These are phyloP conservation scores for Philhelius pedissequus DNA, from an alignment of 2,888 invertebrate genomes.

Conservation along the genomic window DNA sequence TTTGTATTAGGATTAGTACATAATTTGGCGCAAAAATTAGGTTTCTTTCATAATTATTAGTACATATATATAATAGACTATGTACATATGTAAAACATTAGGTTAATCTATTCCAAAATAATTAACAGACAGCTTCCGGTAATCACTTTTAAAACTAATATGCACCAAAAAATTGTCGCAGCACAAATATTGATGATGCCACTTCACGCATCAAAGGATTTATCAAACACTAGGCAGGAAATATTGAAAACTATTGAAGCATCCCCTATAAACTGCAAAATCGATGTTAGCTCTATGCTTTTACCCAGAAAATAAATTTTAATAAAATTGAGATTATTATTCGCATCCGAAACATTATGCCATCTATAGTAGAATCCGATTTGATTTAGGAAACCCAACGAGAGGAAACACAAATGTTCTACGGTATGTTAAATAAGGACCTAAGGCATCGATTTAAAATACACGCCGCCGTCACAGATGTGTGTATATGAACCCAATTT, in stretches of 20 bases:
- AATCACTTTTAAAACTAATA: too few species aligned
- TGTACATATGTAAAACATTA: too few species aligned
- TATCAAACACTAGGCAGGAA: constrained; percentile 61
- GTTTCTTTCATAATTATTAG: too few species aligned
- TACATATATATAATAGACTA: too few species aligned
- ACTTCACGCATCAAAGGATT: constrained; percentile 45
- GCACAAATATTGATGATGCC: constrained; percentile 41
- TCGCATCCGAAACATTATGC: constrained; percentile 30
- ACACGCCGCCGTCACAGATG: background rate
- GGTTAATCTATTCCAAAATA: too few species aligned
- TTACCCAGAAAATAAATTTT: constrained; percentile 57
- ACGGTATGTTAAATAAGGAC: constrained; percentile 20
- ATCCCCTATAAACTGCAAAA: constrained; percentile 62
- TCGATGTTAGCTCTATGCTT: constrained; percentile 42
- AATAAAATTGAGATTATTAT: constrained; percentile 58
- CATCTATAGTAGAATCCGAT: constrained; percentile 12
- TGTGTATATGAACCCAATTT: background rate
- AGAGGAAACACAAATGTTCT: constrained; percentile 6
- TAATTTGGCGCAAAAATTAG: too few species aligned
- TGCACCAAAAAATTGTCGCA: constrained; percentile 20
- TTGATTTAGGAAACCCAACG: constrained; percentile 4
- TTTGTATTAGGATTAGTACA: too few species aligned
- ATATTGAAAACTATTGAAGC: constrained; percentile 66
- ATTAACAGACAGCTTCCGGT: too few species aligned
- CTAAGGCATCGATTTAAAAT: background rate